These are phyloP conservation scores for Conger conger DNA, from an alignment of 2,113 vertebrate species.

Conservation along the genomic window DNA sequence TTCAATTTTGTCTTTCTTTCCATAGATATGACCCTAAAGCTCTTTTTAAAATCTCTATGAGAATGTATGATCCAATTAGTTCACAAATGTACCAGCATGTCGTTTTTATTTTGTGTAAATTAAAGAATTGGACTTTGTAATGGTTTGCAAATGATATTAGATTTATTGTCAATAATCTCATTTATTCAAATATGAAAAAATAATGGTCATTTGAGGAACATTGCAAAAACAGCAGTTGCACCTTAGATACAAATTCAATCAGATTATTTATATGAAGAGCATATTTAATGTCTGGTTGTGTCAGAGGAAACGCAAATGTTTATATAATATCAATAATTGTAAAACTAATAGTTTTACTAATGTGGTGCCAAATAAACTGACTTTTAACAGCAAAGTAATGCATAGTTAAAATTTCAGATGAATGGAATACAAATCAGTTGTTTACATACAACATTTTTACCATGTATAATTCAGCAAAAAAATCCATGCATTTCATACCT, in stretches of 20 bases:
- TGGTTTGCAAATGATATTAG: background rate
- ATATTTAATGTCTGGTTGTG: background rate
- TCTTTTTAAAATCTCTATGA: background rate
- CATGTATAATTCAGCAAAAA: no score
- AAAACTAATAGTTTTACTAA: no score
- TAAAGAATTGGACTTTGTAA: background rate
- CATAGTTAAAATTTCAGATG: background rate
- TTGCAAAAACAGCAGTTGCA: background rate
- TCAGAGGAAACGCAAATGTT: background rate
- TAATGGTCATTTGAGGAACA: background rate
- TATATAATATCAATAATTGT: background rate
- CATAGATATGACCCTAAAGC: background rate
- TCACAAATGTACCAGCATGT: background rate
- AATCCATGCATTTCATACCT: no score
- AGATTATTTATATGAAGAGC: background rate
- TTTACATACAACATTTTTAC: background rate
- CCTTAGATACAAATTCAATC: background rate
- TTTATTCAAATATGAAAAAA: background rate
- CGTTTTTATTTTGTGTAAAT: background rate
- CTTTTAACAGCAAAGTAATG: constrained; percentile 35
- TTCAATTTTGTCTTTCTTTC: background rate
- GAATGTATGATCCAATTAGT: background rate
- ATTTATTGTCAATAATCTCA: background rate
- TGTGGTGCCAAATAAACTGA: constrained; percentile 56
- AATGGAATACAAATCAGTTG: background rate